Conservation (phyloP, 2,113 vertebrate genomes). For the human (Homo sapiens) region GRCh38 chr4:12448501-12449000, state of each 20-base stretch:
- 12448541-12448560: too few species aligned
- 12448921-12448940: neutral
- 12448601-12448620: neutral
- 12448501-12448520: neutral
- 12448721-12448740: neutral
- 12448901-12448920: neutral
- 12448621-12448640: neutral
- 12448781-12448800: neutral
- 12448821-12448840: neutral
- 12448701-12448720: neutral
- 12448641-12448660: neutral
- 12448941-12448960: neutral
- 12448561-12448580: neutral
- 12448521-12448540: too few species aligned
- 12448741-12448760: neutral
- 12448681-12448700: neutral
- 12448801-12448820: neutral
- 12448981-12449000: neutral
- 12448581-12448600: neutral
- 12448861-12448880: neutral
- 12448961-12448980: neutral
- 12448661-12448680: neutral
- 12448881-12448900: neutral
- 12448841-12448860: rapidly evolving
- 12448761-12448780: neutral